A percentile compares a stretch with the other conserved stretches of the same genome.
Evolutionary conservation across 2,888 invertebrate genomes (phyloP).

Genomic region (Abscondita cerata): DNA sequence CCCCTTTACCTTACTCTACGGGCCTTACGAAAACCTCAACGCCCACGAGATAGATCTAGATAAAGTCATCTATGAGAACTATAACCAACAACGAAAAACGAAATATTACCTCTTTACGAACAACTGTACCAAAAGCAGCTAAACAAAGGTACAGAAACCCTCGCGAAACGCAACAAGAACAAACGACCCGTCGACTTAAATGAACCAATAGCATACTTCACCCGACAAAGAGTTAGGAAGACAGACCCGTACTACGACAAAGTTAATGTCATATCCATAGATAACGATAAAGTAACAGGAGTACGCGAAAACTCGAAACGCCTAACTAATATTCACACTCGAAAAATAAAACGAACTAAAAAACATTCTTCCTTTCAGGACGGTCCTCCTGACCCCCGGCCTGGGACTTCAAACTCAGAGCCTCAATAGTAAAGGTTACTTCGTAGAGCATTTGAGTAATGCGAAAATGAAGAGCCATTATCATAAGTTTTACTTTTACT

Average conservation of each 20-base stretch:
- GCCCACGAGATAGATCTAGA: slow-evolving; percentile 32
- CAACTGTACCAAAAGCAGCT: slow-evolving; percentile 19
- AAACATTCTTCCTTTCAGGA: neutral
- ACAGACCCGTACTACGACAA: neutral
- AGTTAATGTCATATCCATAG: neutral
- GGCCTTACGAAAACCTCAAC: slow-evolving; percentile 14
- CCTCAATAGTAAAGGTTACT: no score
- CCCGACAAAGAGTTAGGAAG: neutral
- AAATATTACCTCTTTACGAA: slow-evolving; percentile 18
- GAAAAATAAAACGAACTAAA: neutral
- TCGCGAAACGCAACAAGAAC: slow-evolving; percentile 8
- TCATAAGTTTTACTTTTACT: slow-evolving; percentile 41
- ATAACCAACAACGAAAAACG: slow-evolving; percentile 27
- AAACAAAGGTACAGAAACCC: slow-evolving; percentile 10
- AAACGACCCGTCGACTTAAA: neutral
- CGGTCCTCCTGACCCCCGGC: neutral
- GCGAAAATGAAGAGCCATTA: slow-evolving; percentile 12
- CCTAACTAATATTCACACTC: neutral
- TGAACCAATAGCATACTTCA: slow-evolving; percentile 5
- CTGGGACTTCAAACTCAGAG: slow-evolving; percentile 2
- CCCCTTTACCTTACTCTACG: no score
- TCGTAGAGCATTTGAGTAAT: no score
- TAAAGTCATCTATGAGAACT: no score
- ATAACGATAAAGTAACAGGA: slow-evolving; percentile 3
- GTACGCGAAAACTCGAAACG: neutral